Conservation (phyloP, 2,888 invertebrate species). For the Leucania comma region DNA sequence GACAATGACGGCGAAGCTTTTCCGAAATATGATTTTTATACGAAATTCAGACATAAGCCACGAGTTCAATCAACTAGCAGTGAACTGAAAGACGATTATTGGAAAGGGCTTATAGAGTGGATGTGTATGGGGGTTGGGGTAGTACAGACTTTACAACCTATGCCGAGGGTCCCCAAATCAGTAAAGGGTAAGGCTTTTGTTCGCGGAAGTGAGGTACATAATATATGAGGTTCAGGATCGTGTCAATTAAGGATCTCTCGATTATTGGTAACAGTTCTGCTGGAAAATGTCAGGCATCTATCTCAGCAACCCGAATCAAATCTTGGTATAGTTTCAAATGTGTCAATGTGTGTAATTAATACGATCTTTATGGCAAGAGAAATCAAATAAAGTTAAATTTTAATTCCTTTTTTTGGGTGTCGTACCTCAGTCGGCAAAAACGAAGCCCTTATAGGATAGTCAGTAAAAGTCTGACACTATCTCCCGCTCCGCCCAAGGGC, state of each 20-base stretch:
- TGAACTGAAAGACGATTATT: constrained; percentile 40
- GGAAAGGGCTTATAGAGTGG: constrained; percentile 23
- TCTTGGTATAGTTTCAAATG: neutral
- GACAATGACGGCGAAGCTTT: neutral
- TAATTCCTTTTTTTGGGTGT: neutral
- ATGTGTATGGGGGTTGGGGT: neutral
- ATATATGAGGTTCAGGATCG: neutral
- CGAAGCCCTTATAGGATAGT: too few species aligned
- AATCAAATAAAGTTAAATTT: neutral
- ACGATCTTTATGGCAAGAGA: neutral
- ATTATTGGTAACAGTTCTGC: too few species aligned
- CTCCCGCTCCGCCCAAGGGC: too few species aligned
- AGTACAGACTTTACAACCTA: constrained; percentile 1
- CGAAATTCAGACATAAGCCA: constrained; percentile 21
- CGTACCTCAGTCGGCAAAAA: too few species aligned
- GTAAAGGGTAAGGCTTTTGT: constrained; percentile 5
- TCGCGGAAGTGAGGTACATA: neutral
- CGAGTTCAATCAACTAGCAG: neutral
- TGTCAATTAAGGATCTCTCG: too few species aligned
- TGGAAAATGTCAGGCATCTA: too few species aligned
- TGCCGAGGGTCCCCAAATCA: constrained; percentile 8
- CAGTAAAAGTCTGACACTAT: too few species aligned
- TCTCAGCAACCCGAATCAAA: too few species aligned
- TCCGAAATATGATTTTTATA: constrained; percentile 33
- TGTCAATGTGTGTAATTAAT: neutral